A percentile compares a stretch with the other conserved stretches of the same genome.
Conservation (phyloP, 1,140 invertebrate genomes). For the Heterodera schachtii region DNA sequence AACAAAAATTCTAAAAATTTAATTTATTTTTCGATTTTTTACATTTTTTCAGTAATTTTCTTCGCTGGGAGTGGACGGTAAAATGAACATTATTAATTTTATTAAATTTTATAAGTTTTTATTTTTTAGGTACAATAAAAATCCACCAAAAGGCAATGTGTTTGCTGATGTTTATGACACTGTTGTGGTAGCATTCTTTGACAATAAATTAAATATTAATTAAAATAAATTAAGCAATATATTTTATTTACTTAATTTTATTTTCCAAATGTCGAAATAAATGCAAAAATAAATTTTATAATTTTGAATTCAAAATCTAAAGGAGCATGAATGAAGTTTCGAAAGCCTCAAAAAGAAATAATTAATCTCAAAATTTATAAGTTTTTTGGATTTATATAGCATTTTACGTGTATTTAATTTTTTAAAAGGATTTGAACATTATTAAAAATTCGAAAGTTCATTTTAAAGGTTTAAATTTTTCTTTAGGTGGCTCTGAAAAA, state of each 20-base stretch:
- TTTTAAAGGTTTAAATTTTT: too few relatives aligned
- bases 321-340: background rate
- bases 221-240: too few relatives aligned
- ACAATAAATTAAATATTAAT: background rate
- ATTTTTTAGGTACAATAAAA: slow-evolving; percentile 65
- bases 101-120: background rate
- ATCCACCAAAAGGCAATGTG: slow-evolving; percentile 45
- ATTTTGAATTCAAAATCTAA: background rate
- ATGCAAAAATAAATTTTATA: background rate
- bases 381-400: too few relatives aligned
- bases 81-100: background rate
- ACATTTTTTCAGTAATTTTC: slow-evolving; percentile 67
- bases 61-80: slow-evolving; percentile 78
- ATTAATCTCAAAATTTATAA: background rate
- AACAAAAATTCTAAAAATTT: slow-evolving; percentile 10
- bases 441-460: too few relatives aligned
- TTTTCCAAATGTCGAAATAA: background rate
- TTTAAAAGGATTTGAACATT: too few relatives aligned
- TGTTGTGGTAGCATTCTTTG: slow-evolving; percentile 31
- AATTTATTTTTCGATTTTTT: too few relatives aligned
- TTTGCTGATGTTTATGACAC: slow-evolving; percentile 42
- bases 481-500: slow-evolving; percentile 14
- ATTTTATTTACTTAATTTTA: too few relatives aligned
- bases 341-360: background rate
- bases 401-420: too few relatives aligned